These are phyloP conservation scores for Lindbergichthys nudifrons DNA, from an alignment of 2,797 vertebrate genomes.

Conservation along the genomic window DNA sequence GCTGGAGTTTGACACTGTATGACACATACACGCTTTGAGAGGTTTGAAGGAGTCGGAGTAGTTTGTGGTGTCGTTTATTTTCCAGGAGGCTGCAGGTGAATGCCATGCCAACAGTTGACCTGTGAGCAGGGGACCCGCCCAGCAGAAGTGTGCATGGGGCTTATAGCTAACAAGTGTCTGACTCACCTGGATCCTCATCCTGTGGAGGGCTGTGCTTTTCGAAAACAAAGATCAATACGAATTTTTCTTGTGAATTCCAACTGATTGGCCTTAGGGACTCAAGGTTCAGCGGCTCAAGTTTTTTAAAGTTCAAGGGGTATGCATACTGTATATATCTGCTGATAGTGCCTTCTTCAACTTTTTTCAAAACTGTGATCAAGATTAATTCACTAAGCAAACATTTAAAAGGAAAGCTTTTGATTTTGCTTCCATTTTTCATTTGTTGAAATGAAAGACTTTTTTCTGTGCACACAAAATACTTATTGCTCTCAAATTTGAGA, in stretches of 20 bases:
- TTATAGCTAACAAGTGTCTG: background rate
- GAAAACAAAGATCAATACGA: background rate
- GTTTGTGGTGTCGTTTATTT: slow-evolving; percentile 2
- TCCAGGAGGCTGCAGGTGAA: background rate
- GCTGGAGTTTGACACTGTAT: slow-evolving; percentile 12
- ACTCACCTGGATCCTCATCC: background rate
- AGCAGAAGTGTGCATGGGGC: background rate
- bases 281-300: too few relatives aligned
- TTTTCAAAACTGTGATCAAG: background rate
- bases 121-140: background rate
- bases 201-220: background rate
- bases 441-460: too few relatives aligned
- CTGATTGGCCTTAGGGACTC: background rate
- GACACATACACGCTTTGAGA: background rate
- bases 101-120: background rate
- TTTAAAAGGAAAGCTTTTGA: too few relatives aligned
- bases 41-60: background rate
- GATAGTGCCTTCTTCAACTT: too few relatives aligned
- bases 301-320: too few relatives aligned
- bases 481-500: too few relatives aligned
- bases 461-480: too few relatives aligned
- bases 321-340: too few relatives aligned
- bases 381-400: background rate
- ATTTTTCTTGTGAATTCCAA: too few relatives aligned
- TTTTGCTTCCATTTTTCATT: too few relatives aligned